These are phyloP conservation scores for Mastacembelus armatus DNA, from an alignment of 2,797 vertebrate genomes.

Conservation along the genomic window DNA sequence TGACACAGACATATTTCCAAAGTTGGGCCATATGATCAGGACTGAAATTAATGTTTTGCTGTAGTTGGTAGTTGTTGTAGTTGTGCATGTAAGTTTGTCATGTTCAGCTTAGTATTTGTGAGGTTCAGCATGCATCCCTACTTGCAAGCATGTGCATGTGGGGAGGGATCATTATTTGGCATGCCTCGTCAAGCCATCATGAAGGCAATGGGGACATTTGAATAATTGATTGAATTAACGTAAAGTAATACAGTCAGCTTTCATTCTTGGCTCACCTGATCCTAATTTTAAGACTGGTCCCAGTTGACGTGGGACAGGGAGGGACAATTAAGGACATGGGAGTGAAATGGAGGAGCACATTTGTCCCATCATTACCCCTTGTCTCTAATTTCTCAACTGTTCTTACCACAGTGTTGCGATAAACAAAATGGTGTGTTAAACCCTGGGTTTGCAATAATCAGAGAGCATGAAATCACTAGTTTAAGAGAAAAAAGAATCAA, in stretches of 20 bases:
- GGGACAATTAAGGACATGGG: constrained; percentile 80
- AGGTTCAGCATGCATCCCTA: constrained; percentile 2
- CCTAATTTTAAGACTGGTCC: constrained; percentile 72
- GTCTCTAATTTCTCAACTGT: constrained; percentile 64
- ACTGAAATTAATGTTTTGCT: constrained; percentile 49
- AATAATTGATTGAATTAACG: constrained; percentile 89
- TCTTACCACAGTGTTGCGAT: constrained; percentile 53
- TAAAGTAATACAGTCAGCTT: constrained; percentile 86
- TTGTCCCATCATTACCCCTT: constrained; percentile 79
- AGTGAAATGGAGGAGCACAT: constrained; percentile 75
- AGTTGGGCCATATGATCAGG: constrained; percentile 55
- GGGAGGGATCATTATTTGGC: constrained; percentile 72
- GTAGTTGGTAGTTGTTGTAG: constrained; percentile 32
- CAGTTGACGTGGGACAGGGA: constrained; percentile 72
- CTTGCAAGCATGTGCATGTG: constrained; percentile 39
- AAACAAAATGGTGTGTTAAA: constrained; percentile 63
- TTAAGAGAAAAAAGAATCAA: constrained; percentile 11
- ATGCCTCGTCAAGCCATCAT: constrained; percentile 73
- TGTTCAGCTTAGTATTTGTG: constrained; percentile 29
- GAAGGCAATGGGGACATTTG: constrained; percentile 80
- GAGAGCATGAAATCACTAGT: constrained; percentile 19
- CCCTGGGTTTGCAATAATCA: constrained; percentile 25
- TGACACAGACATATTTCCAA: constrained; percentile 55
- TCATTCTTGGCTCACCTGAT: constrained; percentile 80
- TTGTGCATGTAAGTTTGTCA: constrained; percentile 46